These are phyloP conservation scores for Nestor notabilis DNA, from an alignment of 2,113 vertebrate species.

Conservation along the genomic window DNA sequence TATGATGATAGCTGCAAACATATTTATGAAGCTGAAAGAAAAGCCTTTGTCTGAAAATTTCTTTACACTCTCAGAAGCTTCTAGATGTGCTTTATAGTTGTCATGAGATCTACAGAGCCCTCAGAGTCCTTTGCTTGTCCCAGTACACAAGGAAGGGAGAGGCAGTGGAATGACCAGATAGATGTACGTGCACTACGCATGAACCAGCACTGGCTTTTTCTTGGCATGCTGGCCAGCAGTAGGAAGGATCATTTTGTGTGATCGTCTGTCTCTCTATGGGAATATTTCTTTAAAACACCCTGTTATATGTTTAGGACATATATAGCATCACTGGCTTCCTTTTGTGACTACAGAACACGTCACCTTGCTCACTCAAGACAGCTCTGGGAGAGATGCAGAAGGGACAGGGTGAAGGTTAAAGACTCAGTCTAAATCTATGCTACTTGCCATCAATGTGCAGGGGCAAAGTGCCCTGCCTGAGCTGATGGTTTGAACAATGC, in stretches of 20 bases:
- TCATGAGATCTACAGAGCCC: not conserved
- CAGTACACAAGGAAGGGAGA: not conserved
- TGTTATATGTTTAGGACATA: not conserved
- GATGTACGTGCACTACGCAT: accelerated
- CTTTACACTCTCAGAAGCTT: not conserved
- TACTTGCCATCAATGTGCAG: not conserved
- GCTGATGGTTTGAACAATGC: not conserved
- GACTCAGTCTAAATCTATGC: not conserved
- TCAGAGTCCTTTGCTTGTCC: not conserved
- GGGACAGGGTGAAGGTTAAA: not conserved
- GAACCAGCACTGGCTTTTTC: not conserved
- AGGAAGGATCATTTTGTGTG: not conserved
- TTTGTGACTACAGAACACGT: not conserved
- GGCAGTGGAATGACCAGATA: too few relatives aligned
- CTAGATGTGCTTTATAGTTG: not conserved
- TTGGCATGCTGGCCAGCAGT: not conserved
- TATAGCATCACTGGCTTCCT: not conserved
- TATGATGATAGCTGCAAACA: not conserved
- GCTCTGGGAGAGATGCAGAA: not conserved
- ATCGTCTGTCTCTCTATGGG: not conserved
- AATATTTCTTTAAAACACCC: not conserved
- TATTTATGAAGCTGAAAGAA: not conserved
- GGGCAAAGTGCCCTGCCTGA: not conserved
- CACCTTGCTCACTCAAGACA: not conserved
- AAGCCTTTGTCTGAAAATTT: not conserved